Percentiles rank a stretch among this genome's conserved stretches.
phyloP scores from a whole-genome alignment of 2,797 vertebrate species.

The Falco columbarius region DNA sequence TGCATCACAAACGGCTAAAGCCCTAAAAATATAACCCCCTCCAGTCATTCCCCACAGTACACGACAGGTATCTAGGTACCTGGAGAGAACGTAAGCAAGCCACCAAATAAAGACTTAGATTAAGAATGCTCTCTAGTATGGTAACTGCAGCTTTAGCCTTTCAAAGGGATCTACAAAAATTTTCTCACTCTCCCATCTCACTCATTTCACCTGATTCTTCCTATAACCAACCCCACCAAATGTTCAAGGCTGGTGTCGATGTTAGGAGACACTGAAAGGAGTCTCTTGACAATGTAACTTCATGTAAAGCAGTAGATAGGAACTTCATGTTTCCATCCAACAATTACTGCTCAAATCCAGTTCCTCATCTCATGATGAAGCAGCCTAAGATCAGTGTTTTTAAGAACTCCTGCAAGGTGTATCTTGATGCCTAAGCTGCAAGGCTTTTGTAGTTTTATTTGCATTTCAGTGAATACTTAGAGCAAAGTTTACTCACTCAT shows the following conservation, averaged over 20 bases:
- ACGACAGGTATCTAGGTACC: background rate
- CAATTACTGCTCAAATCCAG: background rate
- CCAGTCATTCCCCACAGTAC: background rate
- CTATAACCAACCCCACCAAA: fast-evolving
- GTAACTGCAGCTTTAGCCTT: background rate
- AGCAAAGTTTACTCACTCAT: background rate
- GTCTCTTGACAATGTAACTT: background rate
- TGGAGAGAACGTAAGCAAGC: background rate
- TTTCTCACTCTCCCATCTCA: background rate
- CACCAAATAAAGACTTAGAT: background rate
- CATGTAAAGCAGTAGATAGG: background rate
- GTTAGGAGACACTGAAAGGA: background rate
- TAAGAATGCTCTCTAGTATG: background rate
- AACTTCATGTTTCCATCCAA: background rate
- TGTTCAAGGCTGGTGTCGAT: background rate
- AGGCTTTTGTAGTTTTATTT: background rate
- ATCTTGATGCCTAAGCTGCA: background rate
- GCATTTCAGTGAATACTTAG: background rate
- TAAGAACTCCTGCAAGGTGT: background rate
- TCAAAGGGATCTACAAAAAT: background rate
- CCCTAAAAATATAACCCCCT: background rate
- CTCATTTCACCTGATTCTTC: background rate
- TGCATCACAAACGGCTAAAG: background rate
- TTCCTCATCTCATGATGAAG: background rate
- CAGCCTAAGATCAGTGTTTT: background rate